phyloP scores from a whole-genome alignment of 2,888 invertebrate genomes.

The Carabus problematicus region DNA sequence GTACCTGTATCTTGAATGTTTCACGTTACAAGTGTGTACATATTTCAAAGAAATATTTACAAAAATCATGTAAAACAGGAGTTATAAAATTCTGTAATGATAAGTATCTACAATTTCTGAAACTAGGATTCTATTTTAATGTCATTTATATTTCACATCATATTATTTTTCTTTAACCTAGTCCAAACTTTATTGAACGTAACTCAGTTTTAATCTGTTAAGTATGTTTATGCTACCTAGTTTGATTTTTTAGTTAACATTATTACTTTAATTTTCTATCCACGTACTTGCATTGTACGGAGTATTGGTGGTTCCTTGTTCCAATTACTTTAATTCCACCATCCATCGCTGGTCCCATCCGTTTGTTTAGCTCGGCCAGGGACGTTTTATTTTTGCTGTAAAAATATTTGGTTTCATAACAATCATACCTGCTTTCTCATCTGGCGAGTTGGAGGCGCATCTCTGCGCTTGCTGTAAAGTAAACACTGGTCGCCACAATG shows the following conservation, averaged over 20 bases:
- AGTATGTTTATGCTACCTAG: not conserved
- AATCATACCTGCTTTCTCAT: slow-evolving; percentile 27
- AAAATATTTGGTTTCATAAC: slow-evolving; percentile 42
- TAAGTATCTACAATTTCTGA: too few relatives aligned
- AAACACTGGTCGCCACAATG: slow-evolving; percentile 26
- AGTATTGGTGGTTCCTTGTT: not conserved
- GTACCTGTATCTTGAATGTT: too few relatives aligned
- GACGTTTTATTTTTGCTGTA: slow-evolving; percentile 39
- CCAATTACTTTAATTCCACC: slow-evolving; percentile 36
- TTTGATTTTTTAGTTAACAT: not conserved
- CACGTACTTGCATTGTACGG: too few relatives aligned
- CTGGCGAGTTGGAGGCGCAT: too few relatives aligned
- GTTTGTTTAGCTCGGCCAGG: slow-evolving; percentile 32
- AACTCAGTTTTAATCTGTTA: not conserved
- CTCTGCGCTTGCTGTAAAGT: too few relatives aligned
- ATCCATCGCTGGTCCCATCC: slow-evolving; percentile 20
- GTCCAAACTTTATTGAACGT: too few relatives aligned
- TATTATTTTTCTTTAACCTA: not conserved
- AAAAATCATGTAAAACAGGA: too few relatives aligned
- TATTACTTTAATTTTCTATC: too few relatives aligned
- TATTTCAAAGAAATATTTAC: too few relatives aligned
- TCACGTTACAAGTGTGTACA: too few relatives aligned
- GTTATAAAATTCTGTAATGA: too few relatives aligned
- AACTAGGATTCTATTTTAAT: too few relatives aligned
- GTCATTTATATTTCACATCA: not conserved